phyloP scores from a whole-genome alignment of 2,797 vertebrate species.

The Brotogeris chrysoptera region DNA sequence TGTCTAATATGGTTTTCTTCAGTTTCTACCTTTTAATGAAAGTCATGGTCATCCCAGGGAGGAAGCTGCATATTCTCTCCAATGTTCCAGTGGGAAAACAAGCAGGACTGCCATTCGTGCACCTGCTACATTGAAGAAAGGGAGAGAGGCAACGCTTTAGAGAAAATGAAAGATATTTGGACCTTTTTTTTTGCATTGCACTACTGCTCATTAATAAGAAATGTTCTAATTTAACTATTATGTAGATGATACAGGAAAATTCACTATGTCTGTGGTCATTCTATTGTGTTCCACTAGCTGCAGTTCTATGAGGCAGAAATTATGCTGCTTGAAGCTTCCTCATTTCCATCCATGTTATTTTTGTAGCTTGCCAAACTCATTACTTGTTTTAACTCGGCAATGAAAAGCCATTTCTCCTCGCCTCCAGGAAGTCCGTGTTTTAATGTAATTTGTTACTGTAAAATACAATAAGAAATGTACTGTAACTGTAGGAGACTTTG shows the following conservation, averaged over 20 bases:
- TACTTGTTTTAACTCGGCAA: slow-evolving; percentile 4
- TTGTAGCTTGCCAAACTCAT: neutral
- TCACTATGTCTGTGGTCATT: neutral
- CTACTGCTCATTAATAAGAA: neutral
- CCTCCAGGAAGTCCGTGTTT: slow-evolving; percentile 22
- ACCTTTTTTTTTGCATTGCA: neutral
- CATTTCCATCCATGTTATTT: neutral
- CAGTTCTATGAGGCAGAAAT: neutral
- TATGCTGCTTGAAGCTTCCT: neutral
- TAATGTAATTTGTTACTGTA: slow-evolving; percentile 15
- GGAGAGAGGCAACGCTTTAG: neutral
- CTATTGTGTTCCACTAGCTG: neutral
- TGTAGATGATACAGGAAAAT: neutral
- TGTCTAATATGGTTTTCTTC: neutral
- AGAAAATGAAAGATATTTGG: neutral
- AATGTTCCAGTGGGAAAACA: neutral
- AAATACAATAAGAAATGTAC: neutral
- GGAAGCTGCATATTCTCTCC: neutral
- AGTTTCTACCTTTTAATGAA: neutral
- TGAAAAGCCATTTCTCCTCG: slow-evolving; percentile 32
- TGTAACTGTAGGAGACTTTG: neutral
- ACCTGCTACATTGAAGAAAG: neutral
- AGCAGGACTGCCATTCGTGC: neutral
- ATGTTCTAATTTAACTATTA: neutral
- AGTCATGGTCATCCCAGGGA: neutral